Base-by-base conservation (phyloP, 1,140 invertebrate species). In the Kradibia gibbosae region DNA sequence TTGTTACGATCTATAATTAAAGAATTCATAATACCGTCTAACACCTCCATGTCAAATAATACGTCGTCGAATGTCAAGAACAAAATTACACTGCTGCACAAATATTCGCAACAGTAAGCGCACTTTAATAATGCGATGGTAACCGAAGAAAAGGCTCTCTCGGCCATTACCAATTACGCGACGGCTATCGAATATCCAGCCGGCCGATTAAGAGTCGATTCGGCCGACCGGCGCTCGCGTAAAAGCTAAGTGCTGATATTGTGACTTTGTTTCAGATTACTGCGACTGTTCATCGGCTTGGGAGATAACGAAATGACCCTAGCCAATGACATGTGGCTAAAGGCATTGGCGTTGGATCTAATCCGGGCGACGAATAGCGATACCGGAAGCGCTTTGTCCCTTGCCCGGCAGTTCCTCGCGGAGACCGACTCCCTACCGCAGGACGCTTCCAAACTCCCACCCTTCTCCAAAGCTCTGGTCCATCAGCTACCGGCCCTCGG, bases 231-330 rank as follows among this genome's bases (percentile, higher is more conserved):
- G 7, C 8, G 45, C 7, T 7, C 55, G 55, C 15, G 8, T 20
- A 13, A 22, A 60, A 13, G n/a, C n/a, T 8, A 10, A 13, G 8
- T 60, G 55, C 5, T 60, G 55, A 60, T 25, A n/a, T 10, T 22
- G 13, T 22, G 55, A 25, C 36, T 60, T 45, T 25, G 55, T 86
- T 89, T 25, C 85, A 94, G 94, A 85, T 90, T 98, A 42, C 95
- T 97, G 87, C 95, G 97, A 89, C 93, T 96, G 25, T 98, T 98
- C 89, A 95, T 95, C 75, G 96, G 96, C 0, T 92, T 98, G 36
- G 94, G 93, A 45, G 93, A 94, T 67, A 92, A 93, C 10, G 96
- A 98, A 87, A 92, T 94, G 57, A 94, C 94, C 55, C 92, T 95
- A 39, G 95, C 98, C 20, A 95, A 95, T 86, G 96, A 98, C 87